phyloP scores from a whole-genome alignment of 2,113 vertebrate species.

The Pseudolaguvia tuberculata region DNA sequence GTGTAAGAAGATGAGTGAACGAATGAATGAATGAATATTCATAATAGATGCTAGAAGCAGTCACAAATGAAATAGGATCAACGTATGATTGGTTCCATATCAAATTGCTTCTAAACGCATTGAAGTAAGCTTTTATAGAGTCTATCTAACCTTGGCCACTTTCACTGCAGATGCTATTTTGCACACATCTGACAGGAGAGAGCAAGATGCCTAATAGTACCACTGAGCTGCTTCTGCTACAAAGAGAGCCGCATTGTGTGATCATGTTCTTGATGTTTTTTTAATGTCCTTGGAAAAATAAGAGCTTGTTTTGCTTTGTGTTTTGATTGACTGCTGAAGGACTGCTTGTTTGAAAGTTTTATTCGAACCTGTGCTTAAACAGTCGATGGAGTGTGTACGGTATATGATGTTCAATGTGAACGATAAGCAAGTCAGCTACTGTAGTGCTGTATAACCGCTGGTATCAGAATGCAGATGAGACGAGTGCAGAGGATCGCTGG shows the following conservation, averaged over 20 bases:
- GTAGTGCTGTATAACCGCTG: conserved; percentile 4
- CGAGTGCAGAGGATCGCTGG: background rate
- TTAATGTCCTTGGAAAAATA: background rate
- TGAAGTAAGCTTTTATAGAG: background rate
- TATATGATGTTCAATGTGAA: background rate
- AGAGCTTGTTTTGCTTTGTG: background rate
- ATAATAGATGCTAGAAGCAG: too few species aligned
- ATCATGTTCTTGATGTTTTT: conserved; percentile 10
- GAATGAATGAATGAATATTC: too few species aligned
- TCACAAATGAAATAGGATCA: background rate
- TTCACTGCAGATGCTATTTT: background rate
- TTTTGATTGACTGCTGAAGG: background rate
- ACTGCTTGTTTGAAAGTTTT: background rate
- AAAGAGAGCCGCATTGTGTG: conserved; percentile 4
- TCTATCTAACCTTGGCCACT: background rate
- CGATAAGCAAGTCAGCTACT: background rate
- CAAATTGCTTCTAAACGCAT: conserved; percentile 3
- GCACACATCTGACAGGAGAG: background rate
- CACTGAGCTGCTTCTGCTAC: background rate
- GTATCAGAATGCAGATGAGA: background rate
- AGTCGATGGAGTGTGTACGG: background rate
- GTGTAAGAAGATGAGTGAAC: too few species aligned
- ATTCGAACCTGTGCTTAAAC: background rate
- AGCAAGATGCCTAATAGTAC: conserved; percentile 12
- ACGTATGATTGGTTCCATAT: too few species aligned